phyloP scores from a whole-genome alignment of 2,113 vertebrate genomes.

The Toxotes jaculatrix region DNA sequence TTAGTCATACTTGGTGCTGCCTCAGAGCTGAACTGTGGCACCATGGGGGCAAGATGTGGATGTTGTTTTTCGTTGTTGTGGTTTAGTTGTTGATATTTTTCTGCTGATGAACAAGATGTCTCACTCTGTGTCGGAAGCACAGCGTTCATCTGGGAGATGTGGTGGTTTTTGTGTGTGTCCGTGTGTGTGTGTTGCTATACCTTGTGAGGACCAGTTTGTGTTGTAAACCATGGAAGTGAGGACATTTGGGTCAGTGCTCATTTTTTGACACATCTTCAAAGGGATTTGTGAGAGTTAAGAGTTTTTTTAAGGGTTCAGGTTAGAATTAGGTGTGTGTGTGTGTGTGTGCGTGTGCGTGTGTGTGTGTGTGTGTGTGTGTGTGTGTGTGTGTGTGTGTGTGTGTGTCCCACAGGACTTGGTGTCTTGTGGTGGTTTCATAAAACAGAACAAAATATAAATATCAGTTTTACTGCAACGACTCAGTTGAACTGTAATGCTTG shows the following conservation, averaged over 20 bases:
- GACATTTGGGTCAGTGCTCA: too few relatives aligned
- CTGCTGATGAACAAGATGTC: constrained; percentile 37
- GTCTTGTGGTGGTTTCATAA: constrained; percentile 16
- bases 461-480: neutral
- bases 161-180: neutral
- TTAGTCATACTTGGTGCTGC: constrained; percentile 26
- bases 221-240: too few relatives aligned
- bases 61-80: constrained; percentile 31
- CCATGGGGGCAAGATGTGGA: constrained; percentile 18
- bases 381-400: constrained; percentile 5
- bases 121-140: constrained; percentile 7
- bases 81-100: constrained; percentile 21
- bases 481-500: neutral
- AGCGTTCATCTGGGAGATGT: neutral
- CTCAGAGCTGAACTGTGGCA: constrained; percentile 28
- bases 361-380: neutral
- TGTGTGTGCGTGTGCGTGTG: neutral
- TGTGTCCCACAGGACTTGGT: neutral
- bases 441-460: constrained; percentile 21
- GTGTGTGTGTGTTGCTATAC: neutral
- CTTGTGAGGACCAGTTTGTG: too few relatives aligned
- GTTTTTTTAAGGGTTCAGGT: too few relatives aligned
- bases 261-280: too few relatives aligned
- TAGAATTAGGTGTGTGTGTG: too few relatives aligned
- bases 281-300: too few relatives aligned